Evolutionary conservation across 2,888 invertebrate genomes (phyloP), one percentile per base, ranked within the genome.

Genomic region (Ophioninae sp.): DNA sequence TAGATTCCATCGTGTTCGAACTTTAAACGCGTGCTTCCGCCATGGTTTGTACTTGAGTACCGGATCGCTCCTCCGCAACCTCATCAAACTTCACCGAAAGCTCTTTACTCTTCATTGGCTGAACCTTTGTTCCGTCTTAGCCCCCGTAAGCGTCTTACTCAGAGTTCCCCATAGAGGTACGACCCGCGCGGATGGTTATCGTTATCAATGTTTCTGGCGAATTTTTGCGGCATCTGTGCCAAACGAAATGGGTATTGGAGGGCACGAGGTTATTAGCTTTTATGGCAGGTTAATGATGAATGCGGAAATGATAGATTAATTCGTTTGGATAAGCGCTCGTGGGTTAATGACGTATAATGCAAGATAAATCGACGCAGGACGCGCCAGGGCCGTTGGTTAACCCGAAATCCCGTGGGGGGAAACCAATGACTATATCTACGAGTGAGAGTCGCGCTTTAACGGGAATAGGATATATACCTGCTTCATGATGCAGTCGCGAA

Each of bases 311-410:
- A 79, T 72, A 13, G 72, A 77, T 79, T 73, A 73, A 67, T 77
- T 81, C 81, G 72, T 77, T 67, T 44, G 75, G 81, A 78, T 81
- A 81, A 80, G 81, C 50, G 50, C 78, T 75, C 62, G 56, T 50
- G 77, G 39, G 77, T 83, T 83, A 83, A 83, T 80, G 80, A 73
- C 73, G 80, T 80, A 77, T 77, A 77, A 80, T 69, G 80, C 69
- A 69, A 74, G 80, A 80, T 83, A 80, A 83, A 83, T 83, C 68
- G 83, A 74, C 77, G 77, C 57, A 62, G 59, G 37, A 61, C 73
- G 67, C n/a, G 56, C 50, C 37, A 39, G 65, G 10, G 13, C n/a
- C 56, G 76, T 80, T 83, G 77, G 83, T 80, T 80, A 74, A 41
- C 41, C 57, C 73, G 41, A 73, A 80, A 77, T 77, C 69, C 76